phyloP scores from a whole-genome alignment of 2,888 invertebrate species.

The Tenthredo notha region DNA sequence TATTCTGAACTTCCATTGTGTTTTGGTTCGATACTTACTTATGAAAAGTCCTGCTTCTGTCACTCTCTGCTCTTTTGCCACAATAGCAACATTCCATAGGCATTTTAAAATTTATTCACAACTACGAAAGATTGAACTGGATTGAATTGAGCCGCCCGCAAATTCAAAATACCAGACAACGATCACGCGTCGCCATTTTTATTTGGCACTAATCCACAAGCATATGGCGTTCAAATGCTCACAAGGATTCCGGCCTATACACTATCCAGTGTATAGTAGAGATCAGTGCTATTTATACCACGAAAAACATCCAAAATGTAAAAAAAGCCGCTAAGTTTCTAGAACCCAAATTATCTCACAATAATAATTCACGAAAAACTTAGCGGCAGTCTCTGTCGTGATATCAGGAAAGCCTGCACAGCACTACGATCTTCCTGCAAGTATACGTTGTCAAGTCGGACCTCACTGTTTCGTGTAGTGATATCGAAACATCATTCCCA shows the following conservation, averaged over 20 bases:
- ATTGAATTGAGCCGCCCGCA: too few species aligned
- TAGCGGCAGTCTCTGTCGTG: too few species aligned
- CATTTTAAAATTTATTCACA: slow-evolving; percentile 15
- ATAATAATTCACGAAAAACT: too few species aligned
- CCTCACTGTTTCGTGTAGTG: too few species aligned
- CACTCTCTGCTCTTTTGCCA: slow-evolving; percentile 36
- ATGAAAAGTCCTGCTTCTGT: slow-evolving; percentile 32
- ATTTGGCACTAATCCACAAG: slow-evolving; percentile 19
- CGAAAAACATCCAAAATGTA: too few species aligned
- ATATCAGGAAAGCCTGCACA: too few species aligned
- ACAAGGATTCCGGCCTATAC: slow-evolving; percentile 32
- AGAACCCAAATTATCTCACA: too few species aligned
- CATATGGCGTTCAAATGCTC: slow-evolving; percentile 35
- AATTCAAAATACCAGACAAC: neutral
- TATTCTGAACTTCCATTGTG: slow-evolving; percentile 28
- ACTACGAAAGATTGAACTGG: neutral
- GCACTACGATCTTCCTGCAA: too few species aligned
- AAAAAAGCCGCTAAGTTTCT: too few species aligned
- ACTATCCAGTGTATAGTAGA: slow-evolving; percentile 42
- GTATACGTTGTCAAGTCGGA: too few species aligned
- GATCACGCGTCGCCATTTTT: slow-evolving; percentile 33
- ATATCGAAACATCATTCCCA: too few species aligned
- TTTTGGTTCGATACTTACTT: slow-evolving; percentile 41
- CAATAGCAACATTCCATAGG: slow-evolving; percentile 38
- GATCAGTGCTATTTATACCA: slow-evolving; percentile 8